phyloP scores from a whole-genome alignment of 1,140 invertebrate genomes.

The Galleria mellonella region DNA sequence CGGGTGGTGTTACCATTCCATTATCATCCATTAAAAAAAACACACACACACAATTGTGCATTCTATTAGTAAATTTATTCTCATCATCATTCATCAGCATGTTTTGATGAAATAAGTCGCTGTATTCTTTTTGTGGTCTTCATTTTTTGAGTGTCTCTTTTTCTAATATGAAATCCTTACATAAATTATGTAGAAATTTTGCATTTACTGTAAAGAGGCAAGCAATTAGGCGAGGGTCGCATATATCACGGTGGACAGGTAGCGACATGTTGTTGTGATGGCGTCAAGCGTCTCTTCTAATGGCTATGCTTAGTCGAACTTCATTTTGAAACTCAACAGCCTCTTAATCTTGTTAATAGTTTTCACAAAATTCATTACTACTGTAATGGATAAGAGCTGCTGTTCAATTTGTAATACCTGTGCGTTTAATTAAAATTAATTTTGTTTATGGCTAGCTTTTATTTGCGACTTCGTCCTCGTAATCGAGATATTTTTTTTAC shows the following conservation, averaged over 20 bases:
- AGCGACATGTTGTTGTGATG: conserved; percentile 31
- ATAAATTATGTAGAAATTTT: conserved; percentile 3
- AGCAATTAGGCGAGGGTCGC: conserved; percentile 31
- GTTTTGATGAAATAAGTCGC: too few relatives aligned
- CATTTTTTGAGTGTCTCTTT: too few relatives aligned
- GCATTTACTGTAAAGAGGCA: conserved; percentile 15
- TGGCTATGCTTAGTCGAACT: conserved; percentile 3
- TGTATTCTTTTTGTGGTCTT: too few relatives aligned
- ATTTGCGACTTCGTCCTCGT: too few relatives aligned
- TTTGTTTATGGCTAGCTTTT: too few relatives aligned
- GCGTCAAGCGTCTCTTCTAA: conserved; percentile 5
- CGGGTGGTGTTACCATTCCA: too few relatives aligned
- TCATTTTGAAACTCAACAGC: conserved; percentile 5
- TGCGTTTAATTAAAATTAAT: too few relatives aligned
- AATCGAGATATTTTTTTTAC: too few relatives aligned
- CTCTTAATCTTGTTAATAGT: background rate
- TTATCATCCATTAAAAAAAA: too few relatives aligned
- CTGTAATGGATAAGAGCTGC: background rate
- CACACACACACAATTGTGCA: too few relatives aligned
- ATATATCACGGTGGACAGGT: conserved; percentile 39
- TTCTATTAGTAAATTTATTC: too few relatives aligned
- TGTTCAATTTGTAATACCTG: background rate
- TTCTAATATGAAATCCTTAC: background rate
- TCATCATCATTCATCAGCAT: too few relatives aligned
- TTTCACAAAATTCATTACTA: background rate